Evolutionary conservation across 2,888 invertebrate genomes (phyloP).

Genomic region (Sarcophaga subvicina): DNA sequence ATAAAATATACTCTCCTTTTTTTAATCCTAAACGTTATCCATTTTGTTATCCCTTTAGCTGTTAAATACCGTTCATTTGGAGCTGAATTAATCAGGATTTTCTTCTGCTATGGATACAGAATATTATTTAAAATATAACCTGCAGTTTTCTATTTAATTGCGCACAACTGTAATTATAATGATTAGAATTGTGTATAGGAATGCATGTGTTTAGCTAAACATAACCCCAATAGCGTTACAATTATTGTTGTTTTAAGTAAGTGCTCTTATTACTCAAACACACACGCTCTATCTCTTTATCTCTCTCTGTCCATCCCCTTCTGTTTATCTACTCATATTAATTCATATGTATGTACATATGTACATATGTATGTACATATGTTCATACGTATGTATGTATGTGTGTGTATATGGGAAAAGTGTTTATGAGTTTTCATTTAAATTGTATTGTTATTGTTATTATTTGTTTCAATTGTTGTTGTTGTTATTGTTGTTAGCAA

Average conservation of each 20-base stretch:
- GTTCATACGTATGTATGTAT: neutral
- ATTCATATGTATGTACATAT: neutral
- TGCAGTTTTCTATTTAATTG: neutral
- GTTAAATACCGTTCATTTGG: too few species aligned
- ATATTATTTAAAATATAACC: too few species aligned
- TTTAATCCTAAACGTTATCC: too few species aligned
- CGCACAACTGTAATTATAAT: neutral
- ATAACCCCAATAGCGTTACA: neutral
- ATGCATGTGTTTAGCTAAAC: neutral
- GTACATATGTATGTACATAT: neutral
- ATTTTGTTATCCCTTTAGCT: too few species aligned
- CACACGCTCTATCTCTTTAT: neutral
- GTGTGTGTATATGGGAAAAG: constrained; percentile 39
- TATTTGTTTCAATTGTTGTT: constrained; percentile 26
- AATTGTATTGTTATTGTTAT: constrained; percentile 61
- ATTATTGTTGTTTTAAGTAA: neutral
- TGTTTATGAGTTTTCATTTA: constrained; percentile 66
- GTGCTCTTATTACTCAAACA: neutral
- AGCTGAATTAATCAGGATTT: too few species aligned
- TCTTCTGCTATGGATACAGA: too few species aligned
- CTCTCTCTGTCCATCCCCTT: neutral
- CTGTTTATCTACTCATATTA: neutral
- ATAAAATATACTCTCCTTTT: too few species aligned
- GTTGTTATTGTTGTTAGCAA: constrained; percentile 12
- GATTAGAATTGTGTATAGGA: neutral